Conservation (phyloP, 2,797 vertebrate genomes). For the Lutra lutra region DNA sequence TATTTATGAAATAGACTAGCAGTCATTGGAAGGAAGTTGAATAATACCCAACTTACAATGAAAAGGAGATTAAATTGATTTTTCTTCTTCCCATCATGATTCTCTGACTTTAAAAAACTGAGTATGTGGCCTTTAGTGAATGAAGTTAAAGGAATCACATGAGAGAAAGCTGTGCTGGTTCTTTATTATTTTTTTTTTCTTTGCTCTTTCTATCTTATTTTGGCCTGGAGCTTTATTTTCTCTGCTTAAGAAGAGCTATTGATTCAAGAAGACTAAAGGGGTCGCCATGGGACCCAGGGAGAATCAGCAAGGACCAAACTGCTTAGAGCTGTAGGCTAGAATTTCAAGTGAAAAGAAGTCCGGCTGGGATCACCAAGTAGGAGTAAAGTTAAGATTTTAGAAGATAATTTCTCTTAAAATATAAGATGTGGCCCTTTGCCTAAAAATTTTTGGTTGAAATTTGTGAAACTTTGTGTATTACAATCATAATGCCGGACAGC, state of each 20-base stretch:
- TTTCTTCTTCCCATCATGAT: background rate
- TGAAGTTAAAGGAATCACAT: slow-evolving; percentile 11
- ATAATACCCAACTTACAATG: background rate
- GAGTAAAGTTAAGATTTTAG: background rate
- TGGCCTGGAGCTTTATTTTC: slow-evolving; percentile 40
- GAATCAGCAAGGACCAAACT: background rate
- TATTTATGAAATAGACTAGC: background rate
- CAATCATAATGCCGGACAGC: background rate
- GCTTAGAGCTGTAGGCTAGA: background rate
- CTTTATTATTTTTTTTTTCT: background rate
- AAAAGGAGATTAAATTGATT: background rate
- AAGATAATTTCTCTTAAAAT: background rate
- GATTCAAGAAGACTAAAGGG: slow-evolving; percentile 3
- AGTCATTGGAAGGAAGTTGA: background rate
- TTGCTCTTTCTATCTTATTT: slow-evolving; percentile 15
- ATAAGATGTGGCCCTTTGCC: background rate
- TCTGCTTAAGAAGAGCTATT: slow-evolving; percentile 50
- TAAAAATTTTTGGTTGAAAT: background rate
- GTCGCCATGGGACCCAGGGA: background rate
- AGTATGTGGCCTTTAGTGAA: background rate
- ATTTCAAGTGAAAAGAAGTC: background rate
- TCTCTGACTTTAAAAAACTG: background rate
- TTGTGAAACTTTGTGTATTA: background rate
- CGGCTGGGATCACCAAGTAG: background rate
- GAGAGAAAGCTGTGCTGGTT: background rate